These are phyloP conservation scores for Caenorhabditis latens DNA, from an alignment of 1,140 invertebrate genomes.

Conservation along the genomic window DNA sequence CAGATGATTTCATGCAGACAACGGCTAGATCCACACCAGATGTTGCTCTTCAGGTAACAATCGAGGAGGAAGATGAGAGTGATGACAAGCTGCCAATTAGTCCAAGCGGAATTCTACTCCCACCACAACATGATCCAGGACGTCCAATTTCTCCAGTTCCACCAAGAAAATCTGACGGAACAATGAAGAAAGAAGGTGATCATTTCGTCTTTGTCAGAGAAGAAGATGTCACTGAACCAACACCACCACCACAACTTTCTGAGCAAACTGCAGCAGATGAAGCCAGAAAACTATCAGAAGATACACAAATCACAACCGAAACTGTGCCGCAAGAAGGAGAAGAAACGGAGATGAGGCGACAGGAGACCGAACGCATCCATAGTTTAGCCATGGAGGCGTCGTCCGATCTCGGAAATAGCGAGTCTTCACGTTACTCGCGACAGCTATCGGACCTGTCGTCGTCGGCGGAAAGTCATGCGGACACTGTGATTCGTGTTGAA, in stretches of 20 bases:
- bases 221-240: conserved; percentile 25
- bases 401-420: conserved; percentile 54
- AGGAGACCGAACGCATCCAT: conserved; percentile 54
- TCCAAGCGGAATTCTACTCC: conserved; percentile 58
- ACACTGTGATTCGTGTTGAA: conserved; percentile 60
- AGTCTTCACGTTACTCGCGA: conserved; percentile 57
- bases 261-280: neutral
- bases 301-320: neutral
- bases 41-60: conserved; percentile 60
- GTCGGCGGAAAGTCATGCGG: conserved; percentile 59
- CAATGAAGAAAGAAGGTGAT: conserved; percentile 58
- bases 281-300: conserved; percentile 6
- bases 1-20: conserved; percentile 37
- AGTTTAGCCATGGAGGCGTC: conserved; percentile 56
- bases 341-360: conserved; percentile 55
- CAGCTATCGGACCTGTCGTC: conserved; percentile 58
- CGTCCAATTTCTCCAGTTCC: conserved; percentile 67
- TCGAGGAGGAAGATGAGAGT: conserved; percentile 60
- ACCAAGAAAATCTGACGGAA: conserved; percentile 52
- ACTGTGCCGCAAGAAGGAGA: conserved; percentile 46
- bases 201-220: conserved; percentile 59
- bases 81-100: conserved; percentile 54
- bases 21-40: conserved; percentile 63
- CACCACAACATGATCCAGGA: conserved; percentile 56
- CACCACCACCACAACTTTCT: conserved; percentile 32